Conservation (phyloP, 2,797 vertebrate species). For the Huso huso region DNA sequence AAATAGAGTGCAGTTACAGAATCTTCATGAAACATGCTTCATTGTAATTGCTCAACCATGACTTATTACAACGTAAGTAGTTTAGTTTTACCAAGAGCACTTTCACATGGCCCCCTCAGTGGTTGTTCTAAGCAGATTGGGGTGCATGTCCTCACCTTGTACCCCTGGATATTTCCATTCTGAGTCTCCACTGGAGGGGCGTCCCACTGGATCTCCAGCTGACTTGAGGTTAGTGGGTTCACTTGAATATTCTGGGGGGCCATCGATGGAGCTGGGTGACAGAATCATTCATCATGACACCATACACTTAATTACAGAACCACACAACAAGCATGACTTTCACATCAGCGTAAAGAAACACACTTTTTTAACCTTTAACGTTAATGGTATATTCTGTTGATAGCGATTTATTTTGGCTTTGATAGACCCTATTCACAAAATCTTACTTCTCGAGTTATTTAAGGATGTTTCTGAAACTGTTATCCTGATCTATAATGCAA, state of each 20-base stretch:
- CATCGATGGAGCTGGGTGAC: conserved; percentile 72
- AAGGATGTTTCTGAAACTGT: no score
- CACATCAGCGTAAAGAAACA: no score
- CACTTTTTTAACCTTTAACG: no score
- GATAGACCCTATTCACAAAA: no score
- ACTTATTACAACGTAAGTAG: no score
- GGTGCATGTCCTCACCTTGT: conserved; percentile 63
- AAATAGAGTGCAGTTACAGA: conserved; percentile 4
- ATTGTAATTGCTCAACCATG: no score
- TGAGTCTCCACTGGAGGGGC: conserved; percentile 82
- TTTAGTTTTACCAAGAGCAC: neutral
- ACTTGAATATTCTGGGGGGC: conserved; percentile 81
- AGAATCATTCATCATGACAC: conserved; percentile 10
- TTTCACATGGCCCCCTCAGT: neutral
- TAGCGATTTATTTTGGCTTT: no score
- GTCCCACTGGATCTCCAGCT: conserved; percentile 87
- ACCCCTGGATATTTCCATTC: conserved; percentile 93
- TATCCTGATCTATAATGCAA: no score
- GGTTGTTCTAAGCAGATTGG: conserved; percentile 10
- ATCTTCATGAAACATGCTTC: neutral
- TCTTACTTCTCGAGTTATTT: no score
- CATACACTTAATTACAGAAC: conserved; percentile 11
- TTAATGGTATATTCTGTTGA: no score
- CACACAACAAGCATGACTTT: neutral
- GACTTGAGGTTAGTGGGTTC: conserved; percentile 69